Evolutionary conservation across 1,140 invertebrate genomes (phyloP), one percentile per base, ranked within the genome.

Genomic region (Eciton burchellii): DNA sequence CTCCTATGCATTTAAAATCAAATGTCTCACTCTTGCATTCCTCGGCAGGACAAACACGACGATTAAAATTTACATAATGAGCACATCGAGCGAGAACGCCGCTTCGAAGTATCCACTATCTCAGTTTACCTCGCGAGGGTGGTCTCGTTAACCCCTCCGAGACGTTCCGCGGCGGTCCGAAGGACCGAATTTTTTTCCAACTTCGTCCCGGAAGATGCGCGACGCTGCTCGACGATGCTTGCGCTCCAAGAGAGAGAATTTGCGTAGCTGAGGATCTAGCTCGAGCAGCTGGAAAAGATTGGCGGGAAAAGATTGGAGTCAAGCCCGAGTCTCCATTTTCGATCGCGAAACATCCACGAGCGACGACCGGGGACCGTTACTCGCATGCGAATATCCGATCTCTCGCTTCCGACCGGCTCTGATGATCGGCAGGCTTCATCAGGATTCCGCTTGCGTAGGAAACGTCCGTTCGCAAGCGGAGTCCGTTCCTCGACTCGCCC

Each of bases 241-340:
- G 45, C 35, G 29, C 29, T 41, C 59, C n/a, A 19, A 57, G 43
- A 47, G 16, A n/a, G n/a, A n/a, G 26, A 76, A 76, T 76, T 65
- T 76, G 47, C 73, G 65, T 76, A 65, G 14, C 12, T 45, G 59
- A 76, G 45, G 59, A 9, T 73, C 59, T n/a, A n/a, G n/a, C 54
- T 57, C 41, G 41, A 45, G 43, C 45, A 14, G 19, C 65, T 35
- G 52, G 47, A 52, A 26, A 49, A 19, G 60, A 41, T 14, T 49
- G 8, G 57, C 21, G 43, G 45, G 35, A 6, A 35, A 6, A 6
- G 6, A 35, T 9, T 11, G 35, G 62, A 19, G 35, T 21, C 43
- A n/a, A n/a, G n/a, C n/a, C n/a, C n/a, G n/a, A n/a, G n/a, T 76
- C 41, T 24, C 29, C 65, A 2, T 76, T 76, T 76, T 76, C 73